These are phyloP conservation scores for Odocoileus hemionus DNA, from an alignment of 2,113 vertebrate species.

Conservation along the genomic window DNA sequence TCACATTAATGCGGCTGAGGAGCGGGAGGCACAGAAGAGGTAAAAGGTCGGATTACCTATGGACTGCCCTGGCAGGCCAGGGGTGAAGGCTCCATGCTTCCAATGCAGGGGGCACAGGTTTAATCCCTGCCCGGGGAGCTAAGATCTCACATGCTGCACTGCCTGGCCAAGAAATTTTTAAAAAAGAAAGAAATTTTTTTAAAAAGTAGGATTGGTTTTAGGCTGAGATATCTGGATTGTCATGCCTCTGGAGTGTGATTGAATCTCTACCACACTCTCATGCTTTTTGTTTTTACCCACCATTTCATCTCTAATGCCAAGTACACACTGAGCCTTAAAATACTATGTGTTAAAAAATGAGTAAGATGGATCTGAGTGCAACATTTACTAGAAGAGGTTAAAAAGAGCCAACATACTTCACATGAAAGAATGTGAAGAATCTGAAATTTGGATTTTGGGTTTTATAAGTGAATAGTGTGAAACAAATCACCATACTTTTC, in stretches of 20 bases:
- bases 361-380: not conserved
- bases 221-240: not conserved
- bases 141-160: not conserved
- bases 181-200: not conserved
- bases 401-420: not conserved
- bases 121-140: not conserved
- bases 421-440: not conserved
- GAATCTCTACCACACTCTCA: no score
- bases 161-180: not conserved
- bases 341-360: not conserved
- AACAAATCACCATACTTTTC: not conserved
- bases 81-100: not conserved
- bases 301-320: not conserved
- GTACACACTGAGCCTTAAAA: not conserved
- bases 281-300: not conserved
- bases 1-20: fast-evolving
- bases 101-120: not conserved
- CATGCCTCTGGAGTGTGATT: not conserved
- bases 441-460: not conserved
- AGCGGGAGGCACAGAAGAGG: fast-evolving
- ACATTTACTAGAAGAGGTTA: not conserved
- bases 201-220: fast-evolving
- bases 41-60: fast-evolving
- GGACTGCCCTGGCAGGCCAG: not conserved
- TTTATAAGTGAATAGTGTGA: not conserved